Percentiles rank a stretch among this genome's conserved stretches.
Evolutionary conservation across 2,797 vertebrate genomes (phyloP).

Genomic region (Hylomyscus alleni): DNA sequence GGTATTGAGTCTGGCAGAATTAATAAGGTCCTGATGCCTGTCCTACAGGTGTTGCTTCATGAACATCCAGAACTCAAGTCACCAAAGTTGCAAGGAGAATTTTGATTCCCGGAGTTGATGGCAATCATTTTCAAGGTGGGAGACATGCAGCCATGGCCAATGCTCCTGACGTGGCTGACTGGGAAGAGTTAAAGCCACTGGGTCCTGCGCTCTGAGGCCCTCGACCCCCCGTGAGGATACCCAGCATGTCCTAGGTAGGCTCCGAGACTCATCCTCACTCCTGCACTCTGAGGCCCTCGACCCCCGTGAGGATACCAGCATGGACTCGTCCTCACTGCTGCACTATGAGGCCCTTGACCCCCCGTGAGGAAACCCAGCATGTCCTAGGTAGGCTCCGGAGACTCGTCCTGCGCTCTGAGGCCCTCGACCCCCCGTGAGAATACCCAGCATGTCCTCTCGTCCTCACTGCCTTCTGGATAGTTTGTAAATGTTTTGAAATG

Average conservation of each 20-base stretch:
- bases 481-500: too few relatives aligned
- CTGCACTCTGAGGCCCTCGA: too few relatives aligned
- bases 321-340: too few relatives aligned
- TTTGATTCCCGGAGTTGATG: slow-evolving; percentile 48
- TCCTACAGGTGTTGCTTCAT: slow-evolving; percentile 84
- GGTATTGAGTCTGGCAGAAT: slow-evolving; percentile 81
- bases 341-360: background rate
- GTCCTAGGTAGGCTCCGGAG: too few relatives aligned
- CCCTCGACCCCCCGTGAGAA: background rate
- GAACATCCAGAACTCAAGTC: slow-evolving; percentile 79
- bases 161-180: background rate
- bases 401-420: background rate
- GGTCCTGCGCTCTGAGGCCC: background rate
- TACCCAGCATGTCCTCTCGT: accelerated
- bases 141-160: background rate
- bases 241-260: background rate
- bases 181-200: background rate
- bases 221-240: background rate
- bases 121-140: slow-evolving; percentile 43
- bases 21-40: slow-evolving; percentile 85
- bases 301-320: too few relatives aligned
- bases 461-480: too few relatives aligned
- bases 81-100: slow-evolving; percentile 31
- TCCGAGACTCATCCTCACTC: too few relatives aligned
- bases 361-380: background rate